phyloP scores from a whole-genome alignment of 1,140 invertebrate genomes.

The Diachasma alloeum region DNA sequence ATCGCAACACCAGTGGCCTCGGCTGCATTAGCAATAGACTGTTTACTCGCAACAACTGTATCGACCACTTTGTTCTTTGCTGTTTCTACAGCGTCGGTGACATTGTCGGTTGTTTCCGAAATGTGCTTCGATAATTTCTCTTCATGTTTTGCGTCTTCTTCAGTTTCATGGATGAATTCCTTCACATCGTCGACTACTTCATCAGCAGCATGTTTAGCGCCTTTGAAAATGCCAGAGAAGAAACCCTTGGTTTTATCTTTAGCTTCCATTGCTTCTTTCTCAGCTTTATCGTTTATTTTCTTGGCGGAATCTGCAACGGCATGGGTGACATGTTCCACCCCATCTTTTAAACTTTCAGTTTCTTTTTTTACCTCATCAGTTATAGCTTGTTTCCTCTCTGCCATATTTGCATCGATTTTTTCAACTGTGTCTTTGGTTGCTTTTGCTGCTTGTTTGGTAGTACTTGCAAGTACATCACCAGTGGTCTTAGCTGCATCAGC shows the following conservation, averaged over 20 bases:
- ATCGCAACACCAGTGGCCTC: background rate
- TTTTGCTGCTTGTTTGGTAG: conserved; percentile 15
- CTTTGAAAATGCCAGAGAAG: conserved; percentile 39
- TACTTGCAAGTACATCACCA: background rate
- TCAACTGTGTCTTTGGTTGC: conserved; percentile 40
- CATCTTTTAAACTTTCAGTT: background rate
- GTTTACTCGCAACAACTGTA: background rate
- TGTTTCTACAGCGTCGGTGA: background rate
- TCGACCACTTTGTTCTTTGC: background rate
- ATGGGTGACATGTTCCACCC: background rate
- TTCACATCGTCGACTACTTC: conserved; percentile 39
- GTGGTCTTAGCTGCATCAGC: background rate
- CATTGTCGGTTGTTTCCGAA: background rate
- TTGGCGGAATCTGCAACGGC: background rate
- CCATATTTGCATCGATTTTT: background rate
- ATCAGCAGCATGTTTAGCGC: conserved; percentile 35
- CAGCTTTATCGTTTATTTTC: background rate
- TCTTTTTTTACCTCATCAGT: background rate
- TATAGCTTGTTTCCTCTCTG: background rate
- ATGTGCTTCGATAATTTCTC: conserved; percentile 19
- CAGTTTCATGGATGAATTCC: background rate
- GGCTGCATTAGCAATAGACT: background rate
- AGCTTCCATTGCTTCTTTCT: conserved; percentile 16
- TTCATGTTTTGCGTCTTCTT: background rate
- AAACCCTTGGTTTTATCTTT: conserved; percentile 36